Base-by-base conservation (phyloP, 2,113 vertebrate genomes). In the Cepphus grylle region DNA sequence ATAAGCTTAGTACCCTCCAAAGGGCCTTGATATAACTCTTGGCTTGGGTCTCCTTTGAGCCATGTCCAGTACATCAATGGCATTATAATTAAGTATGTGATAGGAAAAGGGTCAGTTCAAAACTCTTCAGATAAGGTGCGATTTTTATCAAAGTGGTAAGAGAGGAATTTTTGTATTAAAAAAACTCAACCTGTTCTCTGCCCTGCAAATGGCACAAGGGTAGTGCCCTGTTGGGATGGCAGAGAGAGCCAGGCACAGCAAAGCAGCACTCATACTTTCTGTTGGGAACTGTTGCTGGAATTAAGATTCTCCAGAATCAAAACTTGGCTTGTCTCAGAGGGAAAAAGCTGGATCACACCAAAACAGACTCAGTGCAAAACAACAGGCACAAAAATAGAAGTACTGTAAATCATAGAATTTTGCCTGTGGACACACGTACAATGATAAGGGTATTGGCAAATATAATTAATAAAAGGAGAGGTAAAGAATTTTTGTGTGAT, bases 261-360 rank as follows among this genome's bases (percentile, higher is more conserved):
- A 70, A 70, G 56, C 4, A 0, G 15, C 18, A 49, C 21, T 9
- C 15, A 34, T 29, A 11, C 12, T 65, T 80, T 70, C 50, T 55
- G 9, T 13, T 70, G 12, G 23, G 49, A 93, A 73, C 22, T 73
- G 14, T 17, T 74, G 20, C 38, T 53, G 34, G 38, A 66, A 61
- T 18, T 61, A 65, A 53, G 15, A 15, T 73, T 67, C 42, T 82
- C 8, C 25, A 58, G 45, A 65, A n/a, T 53, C 15, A 70, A n/a
- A n/a, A 15, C 20, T 40, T 53, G 61, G 22, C 8, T 36, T 38
- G 4, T n/a, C 50, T 87, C 40, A 70, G 55, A 70, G 30, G 23
- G 8, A 65, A 70, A 6, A 65, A 70, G 8, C 7, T n/a, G 3
- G 3, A 38, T 83, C 0, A 0, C 38, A 59, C 17, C 40, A 49